These are phyloP conservation scores for Triops cancriformis DNA, from an alignment of 1,140 invertebrate species.

Conservation along the genomic window DNA sequence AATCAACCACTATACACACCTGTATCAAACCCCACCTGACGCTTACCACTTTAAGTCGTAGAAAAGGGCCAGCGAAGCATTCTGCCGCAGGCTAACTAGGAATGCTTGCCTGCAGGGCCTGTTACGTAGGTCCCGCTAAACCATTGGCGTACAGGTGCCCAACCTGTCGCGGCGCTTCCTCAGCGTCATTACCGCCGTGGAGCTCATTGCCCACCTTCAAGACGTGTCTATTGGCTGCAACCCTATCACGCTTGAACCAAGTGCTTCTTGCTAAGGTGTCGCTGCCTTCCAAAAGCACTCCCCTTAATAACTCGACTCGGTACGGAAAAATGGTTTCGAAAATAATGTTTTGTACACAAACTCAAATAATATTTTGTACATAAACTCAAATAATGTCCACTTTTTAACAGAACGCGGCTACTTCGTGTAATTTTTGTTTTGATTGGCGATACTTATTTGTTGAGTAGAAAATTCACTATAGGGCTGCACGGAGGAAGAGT, in stretches of 20 bases:
- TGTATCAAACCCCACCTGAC: conserved; percentile 10
- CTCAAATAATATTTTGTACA: no score
- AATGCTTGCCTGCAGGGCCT: not conserved
- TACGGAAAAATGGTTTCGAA: no score
- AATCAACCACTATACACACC: not conserved
- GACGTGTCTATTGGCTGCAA: not conserved
- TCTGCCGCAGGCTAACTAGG: not conserved
- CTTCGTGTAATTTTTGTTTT: no score
- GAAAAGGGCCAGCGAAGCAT: not conserved
- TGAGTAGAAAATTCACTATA: not conserved
- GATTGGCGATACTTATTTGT: not conserved
- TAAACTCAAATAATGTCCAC: no score
- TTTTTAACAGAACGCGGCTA: no score
- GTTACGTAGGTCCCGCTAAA: conserved; percentile 5
- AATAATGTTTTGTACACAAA: no score
- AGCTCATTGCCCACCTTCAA: conserved; percentile 11
- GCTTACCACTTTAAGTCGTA: not conserved
- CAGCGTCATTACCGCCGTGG: not conserved
- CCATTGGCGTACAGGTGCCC: conserved; percentile 11
- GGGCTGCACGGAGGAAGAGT: not conserved
- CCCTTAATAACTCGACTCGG: not conserved
- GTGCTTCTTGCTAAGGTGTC: not conserved
- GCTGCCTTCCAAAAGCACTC: not conserved
- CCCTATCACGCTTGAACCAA: not conserved
- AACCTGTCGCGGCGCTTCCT: not conserved